Conservation (phyloP, 2,113 vertebrate genomes). For the Morone chrysops region DNA sequence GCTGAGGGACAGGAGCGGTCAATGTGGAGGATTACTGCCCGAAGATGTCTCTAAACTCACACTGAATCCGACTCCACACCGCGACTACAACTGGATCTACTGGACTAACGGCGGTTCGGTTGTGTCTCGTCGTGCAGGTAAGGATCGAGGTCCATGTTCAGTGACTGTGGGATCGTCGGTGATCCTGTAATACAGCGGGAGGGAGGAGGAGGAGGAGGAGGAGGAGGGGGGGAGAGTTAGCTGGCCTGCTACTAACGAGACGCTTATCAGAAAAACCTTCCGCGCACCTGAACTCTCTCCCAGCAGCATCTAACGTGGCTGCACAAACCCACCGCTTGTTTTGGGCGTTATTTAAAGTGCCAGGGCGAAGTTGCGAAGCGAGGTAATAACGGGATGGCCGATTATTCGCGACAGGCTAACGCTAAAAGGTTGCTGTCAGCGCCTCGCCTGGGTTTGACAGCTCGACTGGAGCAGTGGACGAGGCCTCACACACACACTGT, state of each 20-base stretch:
- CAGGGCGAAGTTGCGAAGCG: background rate
- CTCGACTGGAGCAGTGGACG: conserved; percentile 34
- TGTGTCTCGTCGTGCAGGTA: conserved; percentile 48
- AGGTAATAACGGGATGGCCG: rapidly evolving
- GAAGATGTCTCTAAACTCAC: conserved; percentile 35
- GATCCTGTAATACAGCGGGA: conserved; percentile 35
- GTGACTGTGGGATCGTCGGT: conserved; percentile 42
- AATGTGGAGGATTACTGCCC: conserved; percentile 40
- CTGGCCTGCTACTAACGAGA: conserved; percentile 17
- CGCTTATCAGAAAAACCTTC: background rate
- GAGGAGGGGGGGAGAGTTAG: conserved; percentile 17
- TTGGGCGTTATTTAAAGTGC: rapidly evolving
- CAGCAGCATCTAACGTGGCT: rapidly evolving
- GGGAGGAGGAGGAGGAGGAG: no score
- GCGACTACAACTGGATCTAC: background rate
- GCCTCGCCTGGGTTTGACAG: conserved; percentile 73
- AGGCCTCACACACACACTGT: conserved; percentile 11
- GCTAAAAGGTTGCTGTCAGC: conserved; percentile 67
- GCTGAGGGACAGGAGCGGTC: conserved; percentile 59
- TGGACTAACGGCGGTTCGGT: background rate
- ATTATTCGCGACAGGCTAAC: conserved; percentile 44
- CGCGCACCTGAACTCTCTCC: background rate
- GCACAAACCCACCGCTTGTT: background rate
- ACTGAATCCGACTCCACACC: background rate
- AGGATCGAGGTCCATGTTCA: conserved; percentile 12